These are phyloP conservation scores for Cynaeus angustus DNA, from an alignment of 2,888 invertebrate genomes.

Conservation along the genomic window DNA sequence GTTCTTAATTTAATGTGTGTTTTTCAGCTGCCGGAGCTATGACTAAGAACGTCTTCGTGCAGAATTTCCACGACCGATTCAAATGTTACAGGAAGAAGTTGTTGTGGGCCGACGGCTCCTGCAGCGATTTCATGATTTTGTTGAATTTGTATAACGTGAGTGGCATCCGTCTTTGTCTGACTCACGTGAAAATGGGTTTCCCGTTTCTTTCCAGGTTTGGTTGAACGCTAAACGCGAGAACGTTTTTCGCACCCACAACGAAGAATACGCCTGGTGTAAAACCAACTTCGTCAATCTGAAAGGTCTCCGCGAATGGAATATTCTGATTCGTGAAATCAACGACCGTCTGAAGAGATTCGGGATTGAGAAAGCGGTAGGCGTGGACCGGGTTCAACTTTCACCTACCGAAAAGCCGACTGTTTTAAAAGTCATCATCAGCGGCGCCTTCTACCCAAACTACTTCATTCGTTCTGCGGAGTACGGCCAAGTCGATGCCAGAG, in stretches of 20 bases:
- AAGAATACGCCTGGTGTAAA: slow-evolving; percentile 77
- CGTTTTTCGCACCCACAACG: slow-evolving; percentile 53
- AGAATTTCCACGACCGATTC: slow-evolving; percentile 81
- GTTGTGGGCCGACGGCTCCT: slow-evolving; percentile 87
- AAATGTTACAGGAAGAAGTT: slow-evolving; percentile 84
- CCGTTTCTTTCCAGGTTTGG: slow-evolving; percentile 77
- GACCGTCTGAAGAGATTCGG: slow-evolving; percentile 76
- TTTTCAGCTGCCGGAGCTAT: slow-evolving; percentile 86
- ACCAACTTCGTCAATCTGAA: slow-evolving; percentile 81
- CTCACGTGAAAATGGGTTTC: no score
- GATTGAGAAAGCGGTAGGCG: slow-evolving; percentile 74
- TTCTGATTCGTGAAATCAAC: slow-evolving; percentile 82
- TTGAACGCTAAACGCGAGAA: slow-evolving; percentile 60
- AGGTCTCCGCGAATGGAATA: slow-evolving; percentile 83
- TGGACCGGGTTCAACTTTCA: slow-evolving; percentile 69
- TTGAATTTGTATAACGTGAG: slow-evolving; percentile 85
- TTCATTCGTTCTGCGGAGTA: slow-evolving; percentile 77
- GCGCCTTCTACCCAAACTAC: slow-evolving; percentile 96
- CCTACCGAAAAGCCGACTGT: slow-evolving; percentile 76
- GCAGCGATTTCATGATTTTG: slow-evolving; percentile 89
- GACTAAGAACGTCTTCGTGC: slow-evolving; percentile 85
- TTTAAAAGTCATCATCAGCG: slow-evolving; percentile 85
- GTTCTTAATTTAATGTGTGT: not conserved
- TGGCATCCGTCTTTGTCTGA: slow-evolving; percentile 17
- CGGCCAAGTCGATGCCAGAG: slow-evolving; percentile 77